These are phyloP conservation scores for Buphagus erythrorhynchus DNA, from an alignment of 2,797 vertebrate species.

Conservation along the genomic window DNA sequence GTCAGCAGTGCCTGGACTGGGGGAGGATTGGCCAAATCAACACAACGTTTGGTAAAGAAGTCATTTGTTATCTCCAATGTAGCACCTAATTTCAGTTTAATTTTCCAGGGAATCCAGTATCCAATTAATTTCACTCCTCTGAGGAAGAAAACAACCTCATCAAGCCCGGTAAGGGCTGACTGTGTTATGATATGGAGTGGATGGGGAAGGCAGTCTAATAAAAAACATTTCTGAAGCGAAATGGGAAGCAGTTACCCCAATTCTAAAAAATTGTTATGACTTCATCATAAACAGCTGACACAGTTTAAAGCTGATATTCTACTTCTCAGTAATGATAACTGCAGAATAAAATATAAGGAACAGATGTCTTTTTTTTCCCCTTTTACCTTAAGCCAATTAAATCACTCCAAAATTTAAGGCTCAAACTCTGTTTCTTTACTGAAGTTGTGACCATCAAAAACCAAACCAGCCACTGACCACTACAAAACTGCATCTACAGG, in stretches of 20 bases:
- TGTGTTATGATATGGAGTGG: background rate
- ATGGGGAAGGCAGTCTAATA: background rate
- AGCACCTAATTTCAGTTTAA: background rate
- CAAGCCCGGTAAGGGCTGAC: background rate
- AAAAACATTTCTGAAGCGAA: background rate
- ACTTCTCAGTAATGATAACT: background rate
- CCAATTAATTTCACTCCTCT: background rate
- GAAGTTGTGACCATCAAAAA: fast-evolving
- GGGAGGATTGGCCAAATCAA: background rate
- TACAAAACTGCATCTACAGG: background rate
- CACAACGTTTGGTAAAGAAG: background rate
- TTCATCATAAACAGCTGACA: background rate
- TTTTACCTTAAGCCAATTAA: background rate
- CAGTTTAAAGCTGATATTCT: background rate
- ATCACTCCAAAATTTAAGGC: background rate
- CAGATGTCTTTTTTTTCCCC: background rate
- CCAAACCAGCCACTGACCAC: background rate
- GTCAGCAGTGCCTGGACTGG: background rate
- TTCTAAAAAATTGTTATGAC: background rate
- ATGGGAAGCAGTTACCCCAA: background rate
- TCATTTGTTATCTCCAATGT: background rate
- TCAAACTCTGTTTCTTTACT: background rate
- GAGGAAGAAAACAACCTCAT: background rate
- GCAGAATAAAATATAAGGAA: background rate
- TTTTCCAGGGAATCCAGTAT: background rate